These are phyloP conservation scores for Origma solitaria DNA, from an alignment of 2,113 vertebrate genomes.

Conservation along the genomic window DNA sequence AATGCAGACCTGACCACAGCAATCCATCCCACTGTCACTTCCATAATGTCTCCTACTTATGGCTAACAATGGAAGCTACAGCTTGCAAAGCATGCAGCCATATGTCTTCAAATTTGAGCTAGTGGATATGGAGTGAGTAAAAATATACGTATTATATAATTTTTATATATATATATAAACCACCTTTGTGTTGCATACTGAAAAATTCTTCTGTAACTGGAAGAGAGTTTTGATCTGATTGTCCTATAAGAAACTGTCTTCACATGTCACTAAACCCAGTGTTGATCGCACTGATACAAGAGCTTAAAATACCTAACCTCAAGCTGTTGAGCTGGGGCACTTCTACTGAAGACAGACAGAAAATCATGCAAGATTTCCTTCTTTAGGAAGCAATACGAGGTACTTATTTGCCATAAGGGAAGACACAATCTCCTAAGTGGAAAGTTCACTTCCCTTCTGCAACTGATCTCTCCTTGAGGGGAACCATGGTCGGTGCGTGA, in stretches of 20 bases:
- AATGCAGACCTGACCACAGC: not conserved
- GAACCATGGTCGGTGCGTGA: rapidly evolving
- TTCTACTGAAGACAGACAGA: not conserved
- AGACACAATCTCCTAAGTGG: not conserved
- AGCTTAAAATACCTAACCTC: not conserved
- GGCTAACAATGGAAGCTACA: not conserved
- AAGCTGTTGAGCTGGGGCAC: not conserved
- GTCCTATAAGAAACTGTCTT: not conserved
- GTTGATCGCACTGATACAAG: not conserved
- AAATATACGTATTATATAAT: not conserved
- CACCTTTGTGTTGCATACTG: not conserved
- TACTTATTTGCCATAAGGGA: not conserved
- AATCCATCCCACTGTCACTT: not conserved
- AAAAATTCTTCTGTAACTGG: not conserved
- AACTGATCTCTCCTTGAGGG: not conserved
- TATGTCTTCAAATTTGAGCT: not conserved
- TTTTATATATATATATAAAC: not conserved
- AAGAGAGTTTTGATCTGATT: not conserved
- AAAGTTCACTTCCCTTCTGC: not conserved
- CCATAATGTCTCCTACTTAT: not conserved
- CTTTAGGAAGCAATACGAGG: not conserved
- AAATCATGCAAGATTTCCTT: not conserved
- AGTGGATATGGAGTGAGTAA: not conserved
- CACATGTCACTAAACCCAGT: not conserved
- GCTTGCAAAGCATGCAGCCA: not conserved